A percentile compares a stretch with the other conserved stretches of the same genome.
These are phyloP conservation scores for Phrynocephalus forsythii DNA, from an alignment of 2,797 vertebrate genomes.

Conservation along the genomic window DNA sequence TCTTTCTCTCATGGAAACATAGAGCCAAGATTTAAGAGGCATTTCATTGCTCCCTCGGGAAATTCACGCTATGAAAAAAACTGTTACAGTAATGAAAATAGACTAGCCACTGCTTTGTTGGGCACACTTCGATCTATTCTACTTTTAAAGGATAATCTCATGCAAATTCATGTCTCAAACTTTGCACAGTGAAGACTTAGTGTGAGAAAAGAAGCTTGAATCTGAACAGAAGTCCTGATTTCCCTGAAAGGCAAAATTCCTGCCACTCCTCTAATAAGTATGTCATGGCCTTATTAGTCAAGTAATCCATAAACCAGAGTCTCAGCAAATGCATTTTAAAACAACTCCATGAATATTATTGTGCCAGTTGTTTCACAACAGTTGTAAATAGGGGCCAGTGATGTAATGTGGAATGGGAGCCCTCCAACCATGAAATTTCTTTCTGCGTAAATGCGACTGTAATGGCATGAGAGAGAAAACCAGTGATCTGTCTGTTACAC, in stretches of 20 bases:
- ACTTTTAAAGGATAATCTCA: slow-evolving; percentile 69
- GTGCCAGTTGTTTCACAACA: slow-evolving; percentile 34
- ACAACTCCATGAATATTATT: slow-evolving; percentile 47
- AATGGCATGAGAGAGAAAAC: neutral
- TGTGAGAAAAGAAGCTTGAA: slow-evolving; percentile 56
- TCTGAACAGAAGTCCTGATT: slow-evolving; percentile 48
- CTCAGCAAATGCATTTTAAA: slow-evolving; percentile 56
- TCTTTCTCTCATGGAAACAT: slow-evolving; percentile 55
- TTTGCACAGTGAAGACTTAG: slow-evolving; percentile 66
- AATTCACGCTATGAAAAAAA: slow-evolving; percentile 17
- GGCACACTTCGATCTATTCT: slow-evolving; percentile 72
- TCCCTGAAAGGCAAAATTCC: slow-evolving; percentile 61
- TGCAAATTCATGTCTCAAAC: slow-evolving; percentile 72
- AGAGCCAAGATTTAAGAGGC: slow-evolving; percentile 48
- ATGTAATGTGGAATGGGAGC: slow-evolving; percentile 52
- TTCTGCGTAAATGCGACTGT: neutral
- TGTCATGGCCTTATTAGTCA: slow-evolving; percentile 24
- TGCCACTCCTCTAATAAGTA: slow-evolving; percentile 57
- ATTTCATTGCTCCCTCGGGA: slow-evolving; percentile 44
- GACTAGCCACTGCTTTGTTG: slow-evolving; percentile 63
- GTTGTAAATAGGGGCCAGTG: slow-evolving; percentile 50
- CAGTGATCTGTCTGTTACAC: neutral
- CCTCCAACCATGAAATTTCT: neutral
- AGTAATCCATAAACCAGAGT: slow-evolving; percentile 53
- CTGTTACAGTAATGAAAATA: slow-evolving; percentile 61